Evolutionary conservation across 2,113 vertebrate genomes (phyloP).

Genomic region (Tetrax tetrax): DNA sequence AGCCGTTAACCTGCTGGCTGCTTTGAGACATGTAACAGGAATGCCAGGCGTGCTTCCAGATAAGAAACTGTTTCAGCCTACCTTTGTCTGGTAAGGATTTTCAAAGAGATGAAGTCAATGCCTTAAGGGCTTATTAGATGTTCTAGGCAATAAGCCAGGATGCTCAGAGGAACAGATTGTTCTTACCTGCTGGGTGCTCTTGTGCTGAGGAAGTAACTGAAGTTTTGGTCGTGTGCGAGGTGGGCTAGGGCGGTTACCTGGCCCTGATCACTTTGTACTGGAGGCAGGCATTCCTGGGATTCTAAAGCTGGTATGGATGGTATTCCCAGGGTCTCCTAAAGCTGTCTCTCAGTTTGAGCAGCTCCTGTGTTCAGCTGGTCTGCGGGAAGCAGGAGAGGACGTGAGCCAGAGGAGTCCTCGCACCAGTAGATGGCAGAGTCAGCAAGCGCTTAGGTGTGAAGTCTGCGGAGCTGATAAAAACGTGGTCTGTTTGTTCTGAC

Average conservation of each 20-base stretch:
- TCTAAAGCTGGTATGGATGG: too few relatives aligned
- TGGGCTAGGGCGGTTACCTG: neutral
- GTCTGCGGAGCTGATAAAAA: neutral
- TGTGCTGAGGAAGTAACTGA: neutral
- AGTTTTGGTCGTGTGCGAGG: accelerated
- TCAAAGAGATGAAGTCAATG: neutral
- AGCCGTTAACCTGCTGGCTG: neutral
- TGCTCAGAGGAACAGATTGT: neutral
- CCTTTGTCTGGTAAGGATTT: neutral
- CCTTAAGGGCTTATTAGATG: neutral
- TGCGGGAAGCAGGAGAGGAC: neutral
- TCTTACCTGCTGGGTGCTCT: neutral
- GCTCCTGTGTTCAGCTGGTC: neutral
- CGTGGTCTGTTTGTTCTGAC: accelerated
- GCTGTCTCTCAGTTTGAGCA: neutral
- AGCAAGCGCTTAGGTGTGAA: neutral
- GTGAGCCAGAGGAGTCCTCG: accelerated
- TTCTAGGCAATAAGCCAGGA: neutral
- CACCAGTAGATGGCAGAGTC: conserved; percentile 46
- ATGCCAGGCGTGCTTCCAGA: neutral
- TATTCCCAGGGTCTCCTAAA: accelerated
- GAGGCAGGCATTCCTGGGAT: accelerated
- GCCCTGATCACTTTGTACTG: accelerated
- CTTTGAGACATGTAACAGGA: accelerated
- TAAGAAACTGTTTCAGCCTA: neutral